Conservation (phyloP, 2,888 invertebrate genomes). For the Thera obeliscata region DNA sequence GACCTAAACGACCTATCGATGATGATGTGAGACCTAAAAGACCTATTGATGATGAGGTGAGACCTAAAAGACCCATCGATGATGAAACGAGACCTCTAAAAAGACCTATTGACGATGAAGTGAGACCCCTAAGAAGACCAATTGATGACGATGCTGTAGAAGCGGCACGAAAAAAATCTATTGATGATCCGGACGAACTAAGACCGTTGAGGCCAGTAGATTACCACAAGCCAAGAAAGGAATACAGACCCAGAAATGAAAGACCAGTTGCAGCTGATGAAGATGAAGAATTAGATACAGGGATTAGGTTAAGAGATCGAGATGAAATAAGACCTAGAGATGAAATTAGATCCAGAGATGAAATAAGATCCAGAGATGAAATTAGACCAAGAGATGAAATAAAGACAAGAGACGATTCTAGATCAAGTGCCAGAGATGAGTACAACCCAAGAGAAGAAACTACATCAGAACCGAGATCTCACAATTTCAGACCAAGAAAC, state of each 20-base stretch:
- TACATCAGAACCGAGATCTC: slow-evolving; percentile 38
- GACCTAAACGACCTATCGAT: slow-evolving; percentile 31
- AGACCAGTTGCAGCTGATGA: slow-evolving; percentile 28
- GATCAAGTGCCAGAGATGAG: slow-evolving; percentile 54
- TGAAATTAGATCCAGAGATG: slow-evolving; percentile 46
- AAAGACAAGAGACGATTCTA: slow-evolving; percentile 48
- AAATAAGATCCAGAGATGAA: slow-evolving; percentile 46
- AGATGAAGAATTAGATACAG: slow-evolving; percentile 46
- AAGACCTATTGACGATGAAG: slow-evolving; percentile 48
- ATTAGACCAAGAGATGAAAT: slow-evolving; percentile 52
- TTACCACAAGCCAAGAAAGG: slow-evolving; percentile 1
- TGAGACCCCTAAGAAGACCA: slow-evolving; percentile 46
- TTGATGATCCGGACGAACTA: slow-evolving; percentile 5
- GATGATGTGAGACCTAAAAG: slow-evolving; percentile 55
- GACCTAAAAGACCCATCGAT: slow-evolving; percentile 8
- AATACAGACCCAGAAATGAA: slow-evolving; percentile 38
- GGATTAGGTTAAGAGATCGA: slow-evolving; percentile 44
- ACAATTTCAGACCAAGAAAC: slow-evolving; percentile 31
- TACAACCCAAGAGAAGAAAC: slow-evolving; percentile 60
- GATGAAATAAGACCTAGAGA: slow-evolving; percentile 47
- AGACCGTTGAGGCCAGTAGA: slow-evolving; percentile 5
- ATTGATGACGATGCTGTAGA: neutral
- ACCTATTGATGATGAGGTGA: slow-evolving; percentile 16
- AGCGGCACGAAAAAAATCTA: neutral
- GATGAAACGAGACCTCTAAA: slow-evolving; percentile 27